Conservation (phyloP, 2,888 invertebrate species). For the Tachystola acroxantha region DNA sequence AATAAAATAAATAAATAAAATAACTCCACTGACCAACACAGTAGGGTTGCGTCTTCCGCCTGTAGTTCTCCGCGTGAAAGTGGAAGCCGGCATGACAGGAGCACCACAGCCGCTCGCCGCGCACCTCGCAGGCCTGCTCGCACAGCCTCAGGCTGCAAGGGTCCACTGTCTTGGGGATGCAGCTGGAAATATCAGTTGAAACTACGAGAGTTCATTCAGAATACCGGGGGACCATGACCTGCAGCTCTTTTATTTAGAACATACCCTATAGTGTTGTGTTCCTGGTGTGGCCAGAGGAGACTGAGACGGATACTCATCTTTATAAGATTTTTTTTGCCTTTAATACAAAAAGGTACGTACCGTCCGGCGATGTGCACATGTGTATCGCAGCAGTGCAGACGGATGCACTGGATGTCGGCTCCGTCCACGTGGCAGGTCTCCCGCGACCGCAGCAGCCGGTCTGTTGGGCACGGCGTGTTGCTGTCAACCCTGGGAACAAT, state of each 20-base stretch:
- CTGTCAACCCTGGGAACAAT: conserved; percentile 51
- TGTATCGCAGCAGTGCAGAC: conserved; percentile 80
- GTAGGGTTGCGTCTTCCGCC: conserved; percentile 76
- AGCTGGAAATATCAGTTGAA: conserved; percentile 52
- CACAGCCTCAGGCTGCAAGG: conserved; percentile 81
- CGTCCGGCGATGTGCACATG: conserved; percentile 80
- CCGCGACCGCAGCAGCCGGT: conserved; percentile 76
- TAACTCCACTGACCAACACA: conserved; percentile 78
- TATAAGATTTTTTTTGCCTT: no score
- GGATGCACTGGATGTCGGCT: conserved; percentile 80
- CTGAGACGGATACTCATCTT: no score
- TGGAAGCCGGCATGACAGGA: conserved; percentile 81
- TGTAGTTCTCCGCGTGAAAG: conserved; percentile 78
- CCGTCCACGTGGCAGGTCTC: conserved; percentile 79
- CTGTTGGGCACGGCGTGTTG: conserved; percentile 74
- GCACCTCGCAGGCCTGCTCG: conserved; percentile 82
- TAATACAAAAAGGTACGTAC: conserved; percentile 48
- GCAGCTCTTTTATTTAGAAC: no score
- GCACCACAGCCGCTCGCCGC: conserved; percentile 80
- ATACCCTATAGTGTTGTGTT: no score
- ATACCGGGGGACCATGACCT: no score
- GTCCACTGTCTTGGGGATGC: conserved; percentile 78
- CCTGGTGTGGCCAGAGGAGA: no score
- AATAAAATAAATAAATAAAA: no score
- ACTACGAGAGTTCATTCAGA: conserved; percentile 5